Conservation (phyloP, 2,888 invertebrate genomes). For the Bibio marci region DNA sequence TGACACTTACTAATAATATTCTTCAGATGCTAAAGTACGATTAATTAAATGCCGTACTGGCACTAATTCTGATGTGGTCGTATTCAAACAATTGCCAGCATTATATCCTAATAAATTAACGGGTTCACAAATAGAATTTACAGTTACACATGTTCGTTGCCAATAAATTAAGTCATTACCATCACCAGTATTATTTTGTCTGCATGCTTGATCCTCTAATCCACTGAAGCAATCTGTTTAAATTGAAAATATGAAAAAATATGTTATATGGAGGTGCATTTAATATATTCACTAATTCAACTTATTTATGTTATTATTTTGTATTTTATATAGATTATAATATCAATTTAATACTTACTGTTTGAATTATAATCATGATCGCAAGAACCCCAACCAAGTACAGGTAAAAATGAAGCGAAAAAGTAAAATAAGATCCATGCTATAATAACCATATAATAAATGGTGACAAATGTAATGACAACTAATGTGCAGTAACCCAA, state of each 20-base stretch:
- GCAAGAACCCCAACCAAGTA: slow-evolving; percentile 53
- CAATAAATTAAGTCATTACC: slow-evolving; percentile 34
- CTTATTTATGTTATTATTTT: too few relatives aligned
- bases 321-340: too few relatives aligned
- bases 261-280: too few relatives aligned
- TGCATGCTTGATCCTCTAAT: slow-evolving; percentile 37
- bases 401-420: slow-evolving; percentile 44
- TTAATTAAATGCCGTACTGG: slow-evolving; percentile 36
- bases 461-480: slow-evolving; percentile 50
- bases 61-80: slow-evolving; percentile 15
- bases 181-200: slow-evolving; percentile 24
- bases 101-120: slow-evolving; percentile 29
- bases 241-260: too few relatives aligned
- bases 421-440: slow-evolving; percentile 63
- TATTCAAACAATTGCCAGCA: slow-evolving; percentile 31
- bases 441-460: slow-evolving; percentile 68
- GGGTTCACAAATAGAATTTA: slow-evolving; percentile 32
- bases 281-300: too few relatives aligned
- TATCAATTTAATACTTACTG: too few relatives aligned
- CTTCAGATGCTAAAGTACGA: slow-evolving; percentile 42
- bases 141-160: slow-evolving; percentile 31
- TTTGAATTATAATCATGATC: slow-evolving; percentile 39
- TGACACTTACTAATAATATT: slow-evolving; percentile 44
- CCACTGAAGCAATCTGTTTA: slow-evolving; percentile 45
- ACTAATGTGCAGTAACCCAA: slow-evolving; percentile 50